Conservation (phyloP, 2,888 invertebrate species). For the Tethea ocularis region DNA sequence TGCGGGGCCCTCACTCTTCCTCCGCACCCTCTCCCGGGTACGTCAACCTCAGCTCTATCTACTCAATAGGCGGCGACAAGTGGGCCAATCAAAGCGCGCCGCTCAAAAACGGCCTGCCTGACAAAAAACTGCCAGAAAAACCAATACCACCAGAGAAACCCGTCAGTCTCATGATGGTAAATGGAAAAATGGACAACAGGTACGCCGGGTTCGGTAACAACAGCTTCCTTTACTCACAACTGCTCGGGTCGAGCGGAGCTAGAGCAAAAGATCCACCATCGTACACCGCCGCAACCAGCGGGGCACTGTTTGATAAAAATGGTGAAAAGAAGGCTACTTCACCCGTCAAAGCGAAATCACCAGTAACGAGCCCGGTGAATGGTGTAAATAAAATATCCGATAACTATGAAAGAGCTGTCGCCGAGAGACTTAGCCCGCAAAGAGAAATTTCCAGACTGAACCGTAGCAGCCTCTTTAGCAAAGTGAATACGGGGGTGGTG, state of each 20-base stretch:
- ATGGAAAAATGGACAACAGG: slow-evolving; percentile 73
- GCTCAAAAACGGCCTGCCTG: slow-evolving; percentile 57
- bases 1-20: slow-evolving; percentile 19
- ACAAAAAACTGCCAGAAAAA: slow-evolving; percentile 67
- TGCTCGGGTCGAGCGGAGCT: slow-evolving; percentile 60
- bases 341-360: slow-evolving; percentile 58
- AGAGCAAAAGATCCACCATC: slow-evolving; percentile 73
- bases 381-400: slow-evolving; percentile 79
- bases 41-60: slow-evolving; percentile 78
- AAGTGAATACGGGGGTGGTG: slow-evolving; percentile 75
- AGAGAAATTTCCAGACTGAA: slow-evolving; percentile 62
- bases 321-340: slow-evolving; percentile 47
- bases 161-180: slow-evolving; percentile 77
- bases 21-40: slow-evolving; percentile 40
- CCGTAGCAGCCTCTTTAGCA: slow-evolving; percentile 71
- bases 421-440: slow-evolving; percentile 72
- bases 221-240: slow-evolving; percentile 76
- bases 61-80: slow-evolving; percentile 67
- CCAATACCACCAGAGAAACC: slow-evolving; percentile 79
- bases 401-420: slow-evolving; percentile 76
- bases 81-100: slow-evolving; percentile 46
- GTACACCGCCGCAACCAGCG: slow-evolving; percentile 66
- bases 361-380: slow-evolving; percentile 67
- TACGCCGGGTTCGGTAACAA: slow-evolving; percentile 73
- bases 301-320: slow-evolving; percentile 55